Conservation (phyloP, 2,888 invertebrate species). For the Chalcis sispes region DNA sequence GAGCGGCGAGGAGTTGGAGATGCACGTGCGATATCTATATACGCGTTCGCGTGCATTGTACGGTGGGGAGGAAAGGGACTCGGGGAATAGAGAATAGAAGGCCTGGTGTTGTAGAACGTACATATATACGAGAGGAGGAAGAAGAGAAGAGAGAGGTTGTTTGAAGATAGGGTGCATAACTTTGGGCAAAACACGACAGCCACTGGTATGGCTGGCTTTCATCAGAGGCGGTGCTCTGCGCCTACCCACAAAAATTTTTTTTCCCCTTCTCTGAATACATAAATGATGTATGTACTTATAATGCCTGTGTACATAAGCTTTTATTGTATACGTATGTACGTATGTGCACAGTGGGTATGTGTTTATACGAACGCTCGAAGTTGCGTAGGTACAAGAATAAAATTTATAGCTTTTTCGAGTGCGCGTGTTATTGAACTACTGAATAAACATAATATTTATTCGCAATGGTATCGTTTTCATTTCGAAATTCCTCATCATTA, state of each 20-base stretch:
- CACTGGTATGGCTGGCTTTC: slow-evolving; percentile 69
- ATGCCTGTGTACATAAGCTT: slow-evolving; percentile 31
- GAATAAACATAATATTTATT: too few relatives aligned
- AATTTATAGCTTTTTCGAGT: too few relatives aligned
- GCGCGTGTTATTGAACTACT: too few relatives aligned
- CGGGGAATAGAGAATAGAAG: slow-evolving; percentile 11
- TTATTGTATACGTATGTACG: background rate
- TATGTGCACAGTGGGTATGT: background rate
- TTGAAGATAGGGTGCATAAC: slow-evolving; percentile 63
- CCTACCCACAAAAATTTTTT: slow-evolving; percentile 57
- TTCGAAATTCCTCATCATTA: too few relatives aligned
- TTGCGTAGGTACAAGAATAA: background rate
- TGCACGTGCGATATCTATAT: slow-evolving; percentile 58
- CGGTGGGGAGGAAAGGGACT: slow-evolving; percentile 4
- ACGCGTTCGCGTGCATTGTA: background rate
- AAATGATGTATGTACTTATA: slow-evolving; percentile 52
- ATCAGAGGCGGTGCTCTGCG: slow-evolving; percentile 70
- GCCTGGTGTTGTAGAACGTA: background rate
- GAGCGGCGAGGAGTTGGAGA: too few relatives aligned
- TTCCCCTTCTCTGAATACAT: slow-evolving; percentile 56
- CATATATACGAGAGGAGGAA: slow-evolving; percentile 58
- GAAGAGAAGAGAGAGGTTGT: slow-evolving; percentile 63
- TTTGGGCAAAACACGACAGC: slow-evolving; percentile 65
- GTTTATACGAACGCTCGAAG: background rate
- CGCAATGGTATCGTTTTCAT: too few relatives aligned